Evolutionary conservation across 2,888 invertebrate genomes (phyloP), one percentile per base, ranked within the genome.

Genomic region (Patella caerulea): DNA sequence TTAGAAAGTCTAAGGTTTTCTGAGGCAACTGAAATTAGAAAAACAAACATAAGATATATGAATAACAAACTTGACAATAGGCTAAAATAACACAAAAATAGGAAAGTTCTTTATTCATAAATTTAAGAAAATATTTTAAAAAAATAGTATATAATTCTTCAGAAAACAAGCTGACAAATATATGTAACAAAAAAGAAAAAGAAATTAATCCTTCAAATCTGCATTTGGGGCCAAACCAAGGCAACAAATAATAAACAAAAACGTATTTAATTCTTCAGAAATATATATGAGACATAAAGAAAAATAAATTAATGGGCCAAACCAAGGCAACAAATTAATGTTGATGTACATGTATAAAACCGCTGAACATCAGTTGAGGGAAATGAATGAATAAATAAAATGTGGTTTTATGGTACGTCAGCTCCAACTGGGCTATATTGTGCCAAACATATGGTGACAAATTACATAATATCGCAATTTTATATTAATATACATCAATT

Each of bases 21-120:
- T n/a, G 56, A 52, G 71, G 69, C 34, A 65, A 53, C 54, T 65
- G n/a, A 19, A 29, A 34, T n/a, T 56, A n/a, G 34, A 7, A 7
- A 56, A 9, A 19, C 1, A 55, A 45, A 15, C n/a, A 15, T 56
- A 74, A 15, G 4, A 7, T 15, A 69, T 19, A 12, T 24, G 19
- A 69, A 34, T 19, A n/a, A 17, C 7, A 19, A 14, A 9, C 52
- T 19, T n/a, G 69, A 24, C 15, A 7, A 9, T 3, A 4, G 17
- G 3, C 17, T 69, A 72, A 72, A 72, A 53, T 19, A 53, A 53
- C 17, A 71, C 7, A 29, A 54, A 73, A 7, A 34, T 29, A 73
- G 15, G 12, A 59, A 75, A 74, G 54, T 72, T 78, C 72, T 73
- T 15, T 59, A 75, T 75, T 29, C 1, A 71, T 0, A 34, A 0